A percentile compares a stretch with the other conserved stretches of the same genome.
These are phyloP conservation scores for Sorex araneus DNA, from an alignment of 2,113 vertebrate species.

Conservation along the genomic window DNA sequence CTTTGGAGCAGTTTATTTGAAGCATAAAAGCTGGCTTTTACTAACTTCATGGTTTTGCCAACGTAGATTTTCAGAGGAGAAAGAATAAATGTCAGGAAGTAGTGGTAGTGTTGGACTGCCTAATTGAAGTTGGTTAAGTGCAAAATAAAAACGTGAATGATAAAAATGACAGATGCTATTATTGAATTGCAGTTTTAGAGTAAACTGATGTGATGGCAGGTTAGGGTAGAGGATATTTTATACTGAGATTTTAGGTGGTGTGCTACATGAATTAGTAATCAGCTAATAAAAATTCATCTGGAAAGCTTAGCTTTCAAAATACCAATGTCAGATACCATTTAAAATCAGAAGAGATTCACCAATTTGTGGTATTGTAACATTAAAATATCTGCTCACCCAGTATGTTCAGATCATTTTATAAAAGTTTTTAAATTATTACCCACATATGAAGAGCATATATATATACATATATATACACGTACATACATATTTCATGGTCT, in stretches of 20 bases:
- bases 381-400: conserved; percentile 28
- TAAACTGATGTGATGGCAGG: background rate
- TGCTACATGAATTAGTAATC: background rate
- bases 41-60: conserved; percentile 17
- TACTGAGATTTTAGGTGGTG: conserved; percentile 55
- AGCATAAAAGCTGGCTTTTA: conserved; percentile 51
- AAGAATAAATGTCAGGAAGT: background rate
- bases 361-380: conserved; percentile 13
- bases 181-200: background rate
- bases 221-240: conserved; percentile 13
- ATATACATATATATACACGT: no score
- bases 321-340: background rate
- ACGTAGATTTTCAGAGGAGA: conserved; percentile 5
- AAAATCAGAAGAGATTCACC: background rate
- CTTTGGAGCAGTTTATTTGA: background rate
- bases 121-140: conserved; percentile 19
- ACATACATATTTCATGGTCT: background rate
- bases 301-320: conserved; percentile 40
- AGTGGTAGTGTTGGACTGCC: background rate
- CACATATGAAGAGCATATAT: background rate
- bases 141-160: background rate
- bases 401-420: background rate
- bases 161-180: background rate
- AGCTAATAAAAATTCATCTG: conserved; percentile 16
- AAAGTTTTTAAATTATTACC: background rate